Conservation (phyloP, 1,140 invertebrate genomes). For the Archivesica marissinica region DNA sequence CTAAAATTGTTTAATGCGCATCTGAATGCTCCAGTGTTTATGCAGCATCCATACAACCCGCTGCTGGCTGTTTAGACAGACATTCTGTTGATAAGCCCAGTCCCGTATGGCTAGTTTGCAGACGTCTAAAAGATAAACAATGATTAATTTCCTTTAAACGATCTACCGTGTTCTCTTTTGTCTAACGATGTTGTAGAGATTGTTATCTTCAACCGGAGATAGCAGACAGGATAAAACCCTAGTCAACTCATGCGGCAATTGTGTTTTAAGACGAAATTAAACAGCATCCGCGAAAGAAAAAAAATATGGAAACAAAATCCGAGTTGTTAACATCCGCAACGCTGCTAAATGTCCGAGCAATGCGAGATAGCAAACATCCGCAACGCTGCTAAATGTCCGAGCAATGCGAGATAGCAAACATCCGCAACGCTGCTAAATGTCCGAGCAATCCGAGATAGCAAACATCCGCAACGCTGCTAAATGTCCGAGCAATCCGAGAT, state of each 20-base stretch:
- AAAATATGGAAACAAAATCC: background rate
- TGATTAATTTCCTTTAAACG: constrained; percentile 6
- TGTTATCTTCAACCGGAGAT: background rate
- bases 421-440: no score
- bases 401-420: no score
- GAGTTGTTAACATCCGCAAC: background rate
- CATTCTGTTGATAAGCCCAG: background rate
- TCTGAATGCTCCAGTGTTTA: no score
- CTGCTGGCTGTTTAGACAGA: background rate
- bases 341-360: background rate
- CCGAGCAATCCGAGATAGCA: no score
- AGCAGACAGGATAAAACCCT: background rate
- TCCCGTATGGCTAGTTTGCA: background rate
- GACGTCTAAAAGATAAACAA: background rate
- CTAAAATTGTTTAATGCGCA: no score
- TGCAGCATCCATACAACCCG: background rate
- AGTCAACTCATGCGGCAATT: background rate
- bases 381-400: no score
- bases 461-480: no score
- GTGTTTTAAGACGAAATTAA: background rate
- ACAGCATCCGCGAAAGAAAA: background rate
- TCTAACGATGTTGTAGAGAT: background rate
- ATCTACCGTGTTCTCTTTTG: background rate
- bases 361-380: no score
- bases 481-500: no score